phyloP scores from a whole-genome alignment of 2,888 invertebrate species.

The Trichacis sp. region DNA sequence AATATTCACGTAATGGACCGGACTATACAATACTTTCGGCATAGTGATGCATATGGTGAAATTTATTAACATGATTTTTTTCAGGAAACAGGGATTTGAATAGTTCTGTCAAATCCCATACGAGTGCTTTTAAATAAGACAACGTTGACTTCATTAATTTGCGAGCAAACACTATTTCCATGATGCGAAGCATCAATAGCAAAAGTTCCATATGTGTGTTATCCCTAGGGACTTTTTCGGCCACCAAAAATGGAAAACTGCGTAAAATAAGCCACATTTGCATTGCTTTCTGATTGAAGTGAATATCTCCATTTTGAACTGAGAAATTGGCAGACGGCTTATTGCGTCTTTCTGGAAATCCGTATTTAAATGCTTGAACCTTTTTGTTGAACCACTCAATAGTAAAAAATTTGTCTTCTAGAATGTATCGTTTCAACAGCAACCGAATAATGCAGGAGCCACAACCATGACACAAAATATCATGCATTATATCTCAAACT shows the following conservation, averaged over 20 bases:
- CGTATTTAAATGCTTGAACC: slow-evolving; percentile 29
- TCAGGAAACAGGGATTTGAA: slow-evolving; percentile 29
- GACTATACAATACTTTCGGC: slow-evolving; percentile 30
- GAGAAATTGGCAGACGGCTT: slow-evolving; percentile 40
- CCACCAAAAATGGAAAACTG: slow-evolving; percentile 31
- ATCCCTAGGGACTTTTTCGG: slow-evolving; percentile 11
- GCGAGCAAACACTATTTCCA: slow-evolving; percentile 11
- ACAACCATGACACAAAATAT: slow-evolving; percentile 22
- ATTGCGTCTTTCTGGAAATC: slow-evolving; percentile 25
- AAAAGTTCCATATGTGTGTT: not conserved
- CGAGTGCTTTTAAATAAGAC: slow-evolving; percentile 17
- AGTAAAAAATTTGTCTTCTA: slow-evolving; percentile 9
- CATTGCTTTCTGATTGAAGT: slow-evolving; percentile 36
- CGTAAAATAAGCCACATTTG: slow-evolving; percentile 33
- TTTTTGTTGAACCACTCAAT: slow-evolving; percentile 24
- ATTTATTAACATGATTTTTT: slow-evolving; percentile 34
- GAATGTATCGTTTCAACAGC: slow-evolving; percentile 23
- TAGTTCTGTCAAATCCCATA: not conserved
- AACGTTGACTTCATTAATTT: slow-evolving; percentile 15
- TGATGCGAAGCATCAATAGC: not conserved
- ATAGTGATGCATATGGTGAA: slow-evolving; percentile 37
- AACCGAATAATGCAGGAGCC: slow-evolving; percentile 27
- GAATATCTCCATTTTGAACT: slow-evolving; percentile 4
- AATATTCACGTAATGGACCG: slow-evolving; percentile 35
- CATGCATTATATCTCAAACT: slow-evolving; percentile 31